Evolutionary conservation across 2,888 invertebrate genomes (phyloP), one percentile per base, ranked within the genome.

Genomic region (Willowsia nigromaculata): DNA sequence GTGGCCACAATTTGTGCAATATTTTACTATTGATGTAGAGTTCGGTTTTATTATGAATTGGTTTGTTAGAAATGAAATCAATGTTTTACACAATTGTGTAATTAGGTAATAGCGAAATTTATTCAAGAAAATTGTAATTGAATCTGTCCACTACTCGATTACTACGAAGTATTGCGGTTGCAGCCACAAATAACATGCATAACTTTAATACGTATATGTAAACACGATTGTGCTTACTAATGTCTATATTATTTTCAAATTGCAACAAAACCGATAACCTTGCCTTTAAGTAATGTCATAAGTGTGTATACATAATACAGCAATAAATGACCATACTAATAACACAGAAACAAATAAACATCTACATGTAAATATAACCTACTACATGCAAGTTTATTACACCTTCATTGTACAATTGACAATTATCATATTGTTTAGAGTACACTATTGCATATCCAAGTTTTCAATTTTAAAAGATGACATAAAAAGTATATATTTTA

Each of bases 11-110:
- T 92, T 33, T 91, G 88, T 43, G 92, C 91, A 27, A 56, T 92
- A n/a, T 92, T 91, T 82, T 92, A 89, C 59, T 92, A 92, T 56
- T 92, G 74, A n/a, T n/a, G n/a, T n/a, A n/a, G n/a, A 91, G 40
- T 59, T 43, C 0, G 25, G 25, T 0, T 7, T 11, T 22, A 43
- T 2, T 1, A 15, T 15, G 18, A 18, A 5, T 56, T 25, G 6
- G 22, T 4, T 18, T 22, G 13, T 4, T 27, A 15, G 47, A 27
- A 27, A 15, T 22, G 27, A 74, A 74, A 43, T 47, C 1, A 11
- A 40, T 22, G 1, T 53, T 22, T 18, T 53, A 15, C 3, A 50
- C n/a, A 9, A 53, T 53, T 27, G 27, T 25, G 30, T 33, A 33
- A 7, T 33, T 68, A 68, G 37, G 68, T 18, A 22, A 68, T 33